These are phyloP conservation scores for Aporophyla lueneburgensis DNA, from an alignment of 2,888 invertebrate genomes.

Conservation along the genomic window DNA sequence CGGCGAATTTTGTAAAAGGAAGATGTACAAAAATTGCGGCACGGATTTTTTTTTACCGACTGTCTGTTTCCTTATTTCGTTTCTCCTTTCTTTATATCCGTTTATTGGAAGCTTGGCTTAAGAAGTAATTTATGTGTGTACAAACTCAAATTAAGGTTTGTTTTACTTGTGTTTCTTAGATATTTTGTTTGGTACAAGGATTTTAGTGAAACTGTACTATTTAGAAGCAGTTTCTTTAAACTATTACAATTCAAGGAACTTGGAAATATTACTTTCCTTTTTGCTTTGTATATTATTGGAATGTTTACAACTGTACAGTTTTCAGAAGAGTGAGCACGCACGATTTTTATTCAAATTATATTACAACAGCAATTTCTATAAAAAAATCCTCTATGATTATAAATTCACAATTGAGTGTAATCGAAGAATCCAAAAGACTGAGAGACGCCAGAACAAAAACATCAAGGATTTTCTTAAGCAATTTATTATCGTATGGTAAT, in stretches of 20 bases:
- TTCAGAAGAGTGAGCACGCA: neutral
- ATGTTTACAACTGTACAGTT: neutral
- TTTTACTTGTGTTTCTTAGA: constrained; percentile 53
- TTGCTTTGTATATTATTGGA: neutral
- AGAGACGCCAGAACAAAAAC: constrained; percentile 16
- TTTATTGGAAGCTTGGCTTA: constrained; percentile 85
- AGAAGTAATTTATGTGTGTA: constrained; percentile 84
- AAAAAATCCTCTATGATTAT: neutral
- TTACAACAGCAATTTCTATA: neutral
- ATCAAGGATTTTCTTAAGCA: constrained; percentile 61
- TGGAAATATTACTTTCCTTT: too few relatives aligned
- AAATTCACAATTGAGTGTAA: neutral
- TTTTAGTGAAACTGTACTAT: constrained; percentile 29
- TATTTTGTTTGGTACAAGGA: constrained; percentile 29
- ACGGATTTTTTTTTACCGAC: constrained; percentile 77
- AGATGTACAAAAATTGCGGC: constrained; percentile 82
- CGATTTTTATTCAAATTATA: too few relatives aligned
- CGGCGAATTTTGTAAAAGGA: constrained; percentile 79
- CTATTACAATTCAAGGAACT: neutral
- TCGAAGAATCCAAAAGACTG: neutral
- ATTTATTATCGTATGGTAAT: constrained; percentile 70
- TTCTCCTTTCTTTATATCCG: constrained; percentile 80
- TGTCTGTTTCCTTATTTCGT: constrained; percentile 86
- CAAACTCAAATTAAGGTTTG: constrained; percentile 69
- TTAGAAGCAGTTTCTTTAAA: neutral